A percentile compares a stretch with the other conserved stretches of the same genome.
These are phyloP conservation scores for Lasioglossum zephyrum DNA, from an alignment of 2,888 invertebrate genomes.

Conservation along the genomic window DNA sequence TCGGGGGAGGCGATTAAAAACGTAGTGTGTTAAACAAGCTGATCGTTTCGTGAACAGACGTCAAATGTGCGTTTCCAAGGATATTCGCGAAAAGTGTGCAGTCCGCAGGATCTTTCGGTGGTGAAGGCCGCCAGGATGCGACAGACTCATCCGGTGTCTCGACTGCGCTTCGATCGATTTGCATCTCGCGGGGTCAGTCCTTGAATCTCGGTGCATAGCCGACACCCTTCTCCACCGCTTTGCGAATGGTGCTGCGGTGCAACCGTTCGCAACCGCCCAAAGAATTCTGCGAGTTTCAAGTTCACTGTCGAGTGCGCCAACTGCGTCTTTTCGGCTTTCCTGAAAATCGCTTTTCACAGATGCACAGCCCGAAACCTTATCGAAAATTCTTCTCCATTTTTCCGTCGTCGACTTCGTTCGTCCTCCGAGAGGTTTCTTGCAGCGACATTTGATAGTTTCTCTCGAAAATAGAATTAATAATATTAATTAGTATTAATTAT, in stretches of 20 bases:
- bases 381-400: too few relatives aligned
- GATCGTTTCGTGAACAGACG: not conserved
- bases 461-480: too few relatives aligned
- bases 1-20: not conserved
- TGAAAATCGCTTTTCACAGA: not conserved
- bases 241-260: slow-evolving; percentile 40
- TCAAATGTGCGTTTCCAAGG: not conserved
- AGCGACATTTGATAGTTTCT: too few relatives aligned
- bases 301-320: slow-evolving; percentile 21
- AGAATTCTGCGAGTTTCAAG: slow-evolving; percentile 39
- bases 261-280: slow-evolving; percentile 2
- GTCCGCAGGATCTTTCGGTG: not conserved
- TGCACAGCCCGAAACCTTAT: too few relatives aligned
- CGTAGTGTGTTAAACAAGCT: not conserved
- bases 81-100: not conserved
- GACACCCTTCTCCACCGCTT: slow-evolving; percentile 17
- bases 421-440: too few relatives aligned
- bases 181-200: slow-evolving; percentile 47
- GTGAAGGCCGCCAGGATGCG: slow-evolving; percentile 37
- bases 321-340: not conserved
- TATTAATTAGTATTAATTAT: too few relatives aligned
- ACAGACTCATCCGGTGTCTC: slow-evolving; percentile 30
- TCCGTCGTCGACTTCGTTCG: too few relatives aligned
- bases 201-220: slow-evolving; percentile 33
- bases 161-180: slow-evolving; percentile 57